Evolutionary conservation across 2,113 vertebrate genomes (phyloP).

Genomic region (Leptosomus discolor): DNA sequence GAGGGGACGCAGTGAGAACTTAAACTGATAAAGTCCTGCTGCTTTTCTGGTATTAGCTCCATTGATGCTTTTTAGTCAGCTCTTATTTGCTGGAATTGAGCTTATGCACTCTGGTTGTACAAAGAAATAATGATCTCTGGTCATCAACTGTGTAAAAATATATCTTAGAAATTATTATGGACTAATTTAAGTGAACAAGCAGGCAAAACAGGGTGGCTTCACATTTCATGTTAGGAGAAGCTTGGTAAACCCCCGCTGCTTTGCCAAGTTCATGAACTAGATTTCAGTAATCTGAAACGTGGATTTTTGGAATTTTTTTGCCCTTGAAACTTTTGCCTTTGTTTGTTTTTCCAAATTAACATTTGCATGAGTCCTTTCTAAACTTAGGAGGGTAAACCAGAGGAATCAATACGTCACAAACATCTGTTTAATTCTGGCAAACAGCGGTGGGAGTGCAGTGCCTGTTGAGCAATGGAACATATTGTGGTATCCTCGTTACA

Average conservation of each 20-base stretch:
- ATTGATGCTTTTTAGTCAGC: not conserved
- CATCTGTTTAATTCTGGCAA: conserved; percentile 14
- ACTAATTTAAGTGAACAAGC: not conserved
- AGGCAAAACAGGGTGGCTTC: not conserved
- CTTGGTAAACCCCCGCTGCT: not conserved
- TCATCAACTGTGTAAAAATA: not conserved
- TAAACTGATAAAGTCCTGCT: not conserved
- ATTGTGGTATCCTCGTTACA: not conserved
- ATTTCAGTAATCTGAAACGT: not conserved
- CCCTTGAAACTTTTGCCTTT: conserved; percentile 31
- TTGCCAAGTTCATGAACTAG: not conserved
- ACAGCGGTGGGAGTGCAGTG: not conserved
- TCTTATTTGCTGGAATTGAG: not conserved
- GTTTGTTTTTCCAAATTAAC: conserved; percentile 38
- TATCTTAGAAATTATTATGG: not conserved
- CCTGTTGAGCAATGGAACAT: not conserved
- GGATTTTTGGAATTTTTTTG: conserved; percentile 1
- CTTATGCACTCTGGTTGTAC: not conserved
- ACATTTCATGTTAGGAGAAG: not conserved
- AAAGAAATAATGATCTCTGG: not conserved
- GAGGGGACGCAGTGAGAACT: not conserved
- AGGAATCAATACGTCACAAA: not conserved
- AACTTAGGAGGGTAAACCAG: not conserved
- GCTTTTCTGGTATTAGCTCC: not conserved
- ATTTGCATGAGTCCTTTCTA: not conserved